Conservation (phyloP, 2,888 invertebrate genomes). For the Xestia rhomboidea region DNA sequence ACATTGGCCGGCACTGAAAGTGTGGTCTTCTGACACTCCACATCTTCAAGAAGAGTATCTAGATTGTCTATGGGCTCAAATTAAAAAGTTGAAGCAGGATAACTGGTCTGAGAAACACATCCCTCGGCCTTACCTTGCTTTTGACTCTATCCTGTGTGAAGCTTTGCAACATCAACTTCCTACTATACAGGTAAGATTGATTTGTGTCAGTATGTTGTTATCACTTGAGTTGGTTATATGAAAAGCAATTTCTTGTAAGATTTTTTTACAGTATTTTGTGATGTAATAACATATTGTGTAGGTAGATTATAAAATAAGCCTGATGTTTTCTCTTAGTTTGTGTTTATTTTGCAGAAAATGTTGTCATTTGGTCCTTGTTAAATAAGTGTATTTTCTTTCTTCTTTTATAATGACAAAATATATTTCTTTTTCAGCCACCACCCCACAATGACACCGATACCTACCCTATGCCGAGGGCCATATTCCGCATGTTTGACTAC, state of each 20-base stretch:
- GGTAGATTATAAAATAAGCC: background rate
- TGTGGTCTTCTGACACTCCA: conserved; percentile 98
- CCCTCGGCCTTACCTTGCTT: conserved; percentile 98
- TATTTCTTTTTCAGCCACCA: conserved; percentile 92
- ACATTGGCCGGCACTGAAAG: conserved; percentile 97
- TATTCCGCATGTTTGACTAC: conserved; percentile 99
- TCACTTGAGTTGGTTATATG: background rate
- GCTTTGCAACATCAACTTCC: conserved; percentile 99
- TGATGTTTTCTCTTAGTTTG: background rate
- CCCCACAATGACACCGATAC: conserved; percentile 97
- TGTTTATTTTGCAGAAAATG: background rate
- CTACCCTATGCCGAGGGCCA: conserved; percentile 98
- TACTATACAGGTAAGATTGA: conserved; percentile 90
- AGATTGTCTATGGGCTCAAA: conserved; percentile 98
- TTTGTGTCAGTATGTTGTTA: background rate
- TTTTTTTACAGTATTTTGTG: background rate
- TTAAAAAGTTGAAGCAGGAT: conserved; percentile 95
- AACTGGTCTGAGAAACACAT: conserved; percentile 99
- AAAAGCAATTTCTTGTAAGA: background rate
- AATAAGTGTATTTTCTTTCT: background rate
- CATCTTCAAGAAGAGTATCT: conserved; percentile 99
- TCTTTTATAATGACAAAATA: background rate
- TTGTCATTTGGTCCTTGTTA: background rate
- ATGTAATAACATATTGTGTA: no score
- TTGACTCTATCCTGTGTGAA: conserved; percentile 98